Percentiles rank a stretch among this genome's conserved stretches.
Conservation (phyloP, 2,113 vertebrate genomes). For the Lichenostomus cassidix region DNA sequence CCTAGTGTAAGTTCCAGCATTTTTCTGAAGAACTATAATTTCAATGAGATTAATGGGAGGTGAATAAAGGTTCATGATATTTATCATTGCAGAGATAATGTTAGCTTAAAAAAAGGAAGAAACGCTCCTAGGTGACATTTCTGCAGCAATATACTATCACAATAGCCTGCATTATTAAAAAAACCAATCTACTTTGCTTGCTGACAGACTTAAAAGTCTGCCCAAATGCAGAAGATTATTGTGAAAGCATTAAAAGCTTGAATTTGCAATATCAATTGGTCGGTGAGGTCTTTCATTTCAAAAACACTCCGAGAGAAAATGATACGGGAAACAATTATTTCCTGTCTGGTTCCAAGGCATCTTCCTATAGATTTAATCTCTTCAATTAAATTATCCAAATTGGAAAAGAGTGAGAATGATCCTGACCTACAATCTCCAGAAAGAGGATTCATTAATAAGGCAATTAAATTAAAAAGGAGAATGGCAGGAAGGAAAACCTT, state of each 20-base stretch:
- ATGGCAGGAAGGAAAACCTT: background rate
- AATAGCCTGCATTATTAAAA: background rate
- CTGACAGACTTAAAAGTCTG: background rate
- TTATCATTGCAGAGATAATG: background rate
- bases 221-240: background rate
- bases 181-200: background rate
- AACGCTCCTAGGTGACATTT: background rate
- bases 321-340: background rate
- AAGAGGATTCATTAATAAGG: background rate
- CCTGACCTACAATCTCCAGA: background rate
- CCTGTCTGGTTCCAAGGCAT: background rate
- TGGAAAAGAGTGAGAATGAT: background rate
- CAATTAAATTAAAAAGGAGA: background rate
- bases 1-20: background rate
- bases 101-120: background rate
- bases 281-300: background rate
- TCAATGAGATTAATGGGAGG: background rate
- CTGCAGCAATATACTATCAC: background rate
- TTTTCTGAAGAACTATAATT: background rate
- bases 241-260: background rate
- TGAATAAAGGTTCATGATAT: background rate
- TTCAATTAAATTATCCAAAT: background rate
- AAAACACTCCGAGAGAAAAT: background rate
- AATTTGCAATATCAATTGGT: background rate
- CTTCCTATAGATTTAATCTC: background rate